A percentile compares a stretch with the other conserved stretches of the same genome.
These are phyloP conservation scores for Microcebus ravelobensis DNA, from an alignment of 2,113 vertebrate genomes.

Conservation along the genomic window DNA sequence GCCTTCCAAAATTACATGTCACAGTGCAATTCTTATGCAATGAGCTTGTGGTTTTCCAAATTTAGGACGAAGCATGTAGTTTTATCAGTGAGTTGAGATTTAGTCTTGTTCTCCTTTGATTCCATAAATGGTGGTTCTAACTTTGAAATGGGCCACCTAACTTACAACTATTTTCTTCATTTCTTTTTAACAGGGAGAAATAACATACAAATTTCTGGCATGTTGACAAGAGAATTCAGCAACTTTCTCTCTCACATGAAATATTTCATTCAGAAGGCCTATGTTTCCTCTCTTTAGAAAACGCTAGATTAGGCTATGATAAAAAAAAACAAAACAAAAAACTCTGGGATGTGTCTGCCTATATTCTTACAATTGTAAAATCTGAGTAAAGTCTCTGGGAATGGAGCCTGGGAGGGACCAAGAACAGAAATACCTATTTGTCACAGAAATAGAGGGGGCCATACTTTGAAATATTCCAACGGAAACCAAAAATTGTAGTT, in stretches of 20 bases:
- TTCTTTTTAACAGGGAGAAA: constrained; percentile 29
- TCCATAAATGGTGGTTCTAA: constrained; percentile 19
- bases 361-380: not conserved
- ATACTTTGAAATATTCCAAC: constrained; percentile 39
- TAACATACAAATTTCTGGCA: constrained; percentile 7
- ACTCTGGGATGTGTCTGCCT: not conserved
- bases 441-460: not conserved
- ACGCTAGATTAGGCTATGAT: not conserved
- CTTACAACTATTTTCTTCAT: not conserved
- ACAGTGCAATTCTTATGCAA: not conserved
- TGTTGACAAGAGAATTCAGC: constrained; percentile 36
- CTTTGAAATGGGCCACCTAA: constrained; percentile 3
- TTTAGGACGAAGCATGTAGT: constrained; percentile 14
- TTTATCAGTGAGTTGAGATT: constrained; percentile 49
- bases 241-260: not conserved
- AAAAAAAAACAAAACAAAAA: not conserved
- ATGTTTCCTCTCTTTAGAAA: not conserved
- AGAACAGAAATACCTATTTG: not conserved
- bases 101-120: constrained; percentile 41
- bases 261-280: not conserved
- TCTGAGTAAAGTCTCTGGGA: not conserved
- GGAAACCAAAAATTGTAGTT: not conserved
- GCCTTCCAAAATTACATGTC: constrained; percentile 22
- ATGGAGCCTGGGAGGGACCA: not conserved
- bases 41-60: constrained; percentile 41